Evolutionary conservation across 1,140 invertebrate genomes (phyloP).

Genomic region (Heliconius hewitsoni): DNA sequence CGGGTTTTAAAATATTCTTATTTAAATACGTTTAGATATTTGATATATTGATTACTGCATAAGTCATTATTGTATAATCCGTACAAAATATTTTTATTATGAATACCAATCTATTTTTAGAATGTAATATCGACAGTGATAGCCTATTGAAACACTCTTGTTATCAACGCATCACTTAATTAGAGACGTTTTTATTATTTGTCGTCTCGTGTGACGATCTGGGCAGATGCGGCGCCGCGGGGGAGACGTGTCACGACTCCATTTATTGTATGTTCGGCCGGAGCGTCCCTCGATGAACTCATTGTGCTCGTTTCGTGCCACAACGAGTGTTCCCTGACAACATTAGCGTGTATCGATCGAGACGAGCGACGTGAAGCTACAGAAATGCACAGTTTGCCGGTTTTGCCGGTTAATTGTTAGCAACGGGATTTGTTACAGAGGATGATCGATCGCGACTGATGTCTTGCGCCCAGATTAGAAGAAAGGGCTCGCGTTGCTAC

Average conservation of each 20-base stretch:
- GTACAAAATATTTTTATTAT: constrained; percentile 6
- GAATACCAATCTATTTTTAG: constrained; percentile 14
- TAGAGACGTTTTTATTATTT: constrained; percentile 55
- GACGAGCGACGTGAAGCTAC: constrained; percentile 40
- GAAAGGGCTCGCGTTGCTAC: not conserved
- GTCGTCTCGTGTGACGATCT: constrained; percentile 44
- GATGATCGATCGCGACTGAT: constrained; percentile 26
- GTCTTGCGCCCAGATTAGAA: not conserved
- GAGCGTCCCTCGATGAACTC: constrained; percentile 50
- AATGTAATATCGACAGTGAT: constrained; percentile 3
- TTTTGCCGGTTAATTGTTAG: constrained; percentile 35
- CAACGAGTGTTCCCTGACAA: constrained; percentile 39
- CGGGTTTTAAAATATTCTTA: not conserved
- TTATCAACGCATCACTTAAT: constrained; percentile 44
- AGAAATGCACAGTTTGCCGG: constrained; percentile 37
- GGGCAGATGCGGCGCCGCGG: constrained; percentile 60
- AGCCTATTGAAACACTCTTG: not conserved
- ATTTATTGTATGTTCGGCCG: constrained; percentile 48
- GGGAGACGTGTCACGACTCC: constrained; percentile 63
- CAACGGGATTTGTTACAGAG: constrained; percentile 33
- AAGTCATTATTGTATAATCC: not conserved
- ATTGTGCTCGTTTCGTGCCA: constrained; percentile 51
- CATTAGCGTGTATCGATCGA: constrained; percentile 45
- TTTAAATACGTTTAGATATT: not conserved
- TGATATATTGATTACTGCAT: not conserved